A percentile compares a stretch with the other conserved stretches of the same genome.
phyloP scores from a whole-genome alignment of 2,797 vertebrate species.

The Pantherophis alleghaniensis region DNA sequence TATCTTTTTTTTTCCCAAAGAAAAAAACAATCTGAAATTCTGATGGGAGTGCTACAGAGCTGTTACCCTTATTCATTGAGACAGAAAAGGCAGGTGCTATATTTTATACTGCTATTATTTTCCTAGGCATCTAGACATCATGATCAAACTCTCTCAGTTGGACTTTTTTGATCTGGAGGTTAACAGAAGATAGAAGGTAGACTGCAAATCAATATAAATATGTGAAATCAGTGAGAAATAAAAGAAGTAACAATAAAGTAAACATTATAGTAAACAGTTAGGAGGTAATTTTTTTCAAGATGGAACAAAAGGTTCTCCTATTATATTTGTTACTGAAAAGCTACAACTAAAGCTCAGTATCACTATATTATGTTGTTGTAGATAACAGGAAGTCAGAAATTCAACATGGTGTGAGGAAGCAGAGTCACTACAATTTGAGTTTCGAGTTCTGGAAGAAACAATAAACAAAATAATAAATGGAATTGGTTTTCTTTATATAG shows the following conservation, averaged over 20 bases:
- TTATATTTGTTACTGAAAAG: neutral
- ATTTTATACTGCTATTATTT: neutral
- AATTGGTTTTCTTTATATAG: neutral
- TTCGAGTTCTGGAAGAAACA: neutral
- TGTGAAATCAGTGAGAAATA: neutral
- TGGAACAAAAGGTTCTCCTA: neutral
- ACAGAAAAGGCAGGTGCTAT: neutral
- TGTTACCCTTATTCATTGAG: neutral
- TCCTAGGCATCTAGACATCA: neutral
- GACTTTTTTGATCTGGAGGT: neutral
- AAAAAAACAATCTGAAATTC: neutral
- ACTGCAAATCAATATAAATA: neutral
- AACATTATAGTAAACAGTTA: neutral
- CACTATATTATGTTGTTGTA: neutral
- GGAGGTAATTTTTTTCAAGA: neutral
- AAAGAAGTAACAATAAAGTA: neutral
- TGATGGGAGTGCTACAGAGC: neutral
- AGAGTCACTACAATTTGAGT: neutral
- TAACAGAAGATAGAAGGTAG: neutral
- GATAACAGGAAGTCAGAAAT: neutral
- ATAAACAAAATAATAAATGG: neutral
- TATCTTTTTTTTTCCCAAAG: neutral
- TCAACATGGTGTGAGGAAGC: neutral
- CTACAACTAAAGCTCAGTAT: neutral
- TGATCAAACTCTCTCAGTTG: neutral